Evolutionary conservation across 1,140 invertebrate genomes (phyloP).

Genomic region (Calliphora vicina): DNA sequence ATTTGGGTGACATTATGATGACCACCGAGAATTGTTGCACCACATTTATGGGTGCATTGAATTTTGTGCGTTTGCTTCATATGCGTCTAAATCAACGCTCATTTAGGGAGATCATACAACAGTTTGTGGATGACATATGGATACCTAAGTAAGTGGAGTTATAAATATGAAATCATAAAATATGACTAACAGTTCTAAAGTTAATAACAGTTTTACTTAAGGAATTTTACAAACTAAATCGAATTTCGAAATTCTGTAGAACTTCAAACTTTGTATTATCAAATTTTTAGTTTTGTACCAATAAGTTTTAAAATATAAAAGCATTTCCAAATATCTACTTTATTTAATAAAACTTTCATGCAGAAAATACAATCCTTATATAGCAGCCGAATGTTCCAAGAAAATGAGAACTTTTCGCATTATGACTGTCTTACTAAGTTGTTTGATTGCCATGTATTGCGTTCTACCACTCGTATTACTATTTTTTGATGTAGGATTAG

Average conservation of each 20-base stretch:
- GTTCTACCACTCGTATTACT: conserved; percentile 54
- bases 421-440: conserved; percentile 50
- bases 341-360: conserved; percentile 2
- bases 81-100: conserved; percentile 48
- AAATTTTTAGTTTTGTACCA: too few relatives aligned
- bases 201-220: too few relatives aligned
- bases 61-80: conserved; percentile 56
- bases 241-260: too few relatives aligned
- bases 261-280: too few relatives aligned
- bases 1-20: conserved; percentile 55
- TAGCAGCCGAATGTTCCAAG: conserved; percentile 44
- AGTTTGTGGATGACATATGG: conserved; percentile 56
- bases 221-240: too few relatives aligned
- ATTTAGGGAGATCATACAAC: conserved; percentile 48
- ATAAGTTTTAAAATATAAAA: too few relatives aligned
- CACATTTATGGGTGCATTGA: conserved; percentile 58
- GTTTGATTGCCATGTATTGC: conserved; percentile 59
- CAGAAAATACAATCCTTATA: conserved; percentile 35
- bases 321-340: not conserved
- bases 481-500: conserved; percentile 39
- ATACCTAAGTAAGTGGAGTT: conserved; percentile 51
- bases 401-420: conserved; percentile 53
- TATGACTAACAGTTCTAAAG: too few relatives aligned
- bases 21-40: conserved; percentile 60
- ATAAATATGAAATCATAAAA: too few relatives aligned